Conservation (phyloP, 2,888 invertebrate genomes). For the Petrolisthes cinctipes region DNA sequence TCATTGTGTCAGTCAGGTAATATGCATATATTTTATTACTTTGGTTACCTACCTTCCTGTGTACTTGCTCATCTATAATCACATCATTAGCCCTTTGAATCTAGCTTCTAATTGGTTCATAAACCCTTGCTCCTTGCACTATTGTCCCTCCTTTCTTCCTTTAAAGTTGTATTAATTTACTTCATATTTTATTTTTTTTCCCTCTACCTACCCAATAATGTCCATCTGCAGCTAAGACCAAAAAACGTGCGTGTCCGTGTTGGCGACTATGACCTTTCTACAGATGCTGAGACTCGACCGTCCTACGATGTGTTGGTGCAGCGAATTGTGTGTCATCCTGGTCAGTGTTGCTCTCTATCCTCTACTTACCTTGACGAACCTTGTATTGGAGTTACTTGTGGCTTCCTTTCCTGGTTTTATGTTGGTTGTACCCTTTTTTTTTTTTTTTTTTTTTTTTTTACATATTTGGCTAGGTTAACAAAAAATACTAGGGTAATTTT, state of each 20-base stretch:
- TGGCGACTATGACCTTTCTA: conserved; percentile 41
- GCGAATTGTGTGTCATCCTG: conserved; percentile 33
- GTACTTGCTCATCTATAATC: too few relatives aligned
- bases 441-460: too few relatives aligned
- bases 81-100: too few relatives aligned
- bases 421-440: too few relatives aligned
- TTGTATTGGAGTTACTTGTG: too few relatives aligned
- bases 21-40: not conserved
- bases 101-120: too few relatives aligned
- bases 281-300: conserved; percentile 32
- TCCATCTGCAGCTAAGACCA: too few relatives aligned
- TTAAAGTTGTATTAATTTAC: not conserved
- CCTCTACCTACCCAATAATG: not conserved
- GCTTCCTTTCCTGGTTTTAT: too few relatives aligned
- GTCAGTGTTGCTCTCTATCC: conserved; percentile 11
- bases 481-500: too few relatives aligned
- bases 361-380: too few relatives aligned
- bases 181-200: not conserved
- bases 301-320: conserved; percentile 39
- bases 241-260: conserved; percentile 17
- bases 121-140: not conserved
- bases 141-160: not conserved
- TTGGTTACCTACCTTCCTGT: too few relatives aligned
- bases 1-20: not conserved
- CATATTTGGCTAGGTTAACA: too few relatives aligned